phyloP scores from a whole-genome alignment of 1,140 invertebrate genomes.

The Procambarus virginalis region DNA sequence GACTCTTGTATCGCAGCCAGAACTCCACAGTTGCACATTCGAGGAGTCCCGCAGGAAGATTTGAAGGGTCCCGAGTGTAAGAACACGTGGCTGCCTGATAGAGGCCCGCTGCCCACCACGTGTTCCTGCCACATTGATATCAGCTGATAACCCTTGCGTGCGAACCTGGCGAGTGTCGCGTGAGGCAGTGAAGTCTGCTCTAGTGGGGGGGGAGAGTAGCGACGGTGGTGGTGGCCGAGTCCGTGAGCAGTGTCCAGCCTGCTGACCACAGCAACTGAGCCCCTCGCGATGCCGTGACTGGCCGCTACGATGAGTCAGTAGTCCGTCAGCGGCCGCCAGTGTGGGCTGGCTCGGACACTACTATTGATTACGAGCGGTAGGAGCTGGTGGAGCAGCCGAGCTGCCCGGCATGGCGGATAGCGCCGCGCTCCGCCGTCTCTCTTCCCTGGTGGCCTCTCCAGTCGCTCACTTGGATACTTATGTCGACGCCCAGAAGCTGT shows the following conservation, averaged over 20 bases:
- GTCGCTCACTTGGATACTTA: constrained; percentile 3
- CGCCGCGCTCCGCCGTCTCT: constrained; percentile 24
- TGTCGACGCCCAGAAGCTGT: constrained; percentile 21
- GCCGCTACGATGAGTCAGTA: constrained; percentile 46
- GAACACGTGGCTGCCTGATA: background rate
- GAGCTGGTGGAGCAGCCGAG: constrained; percentile 27
- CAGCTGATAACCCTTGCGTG: constrained; percentile 3
- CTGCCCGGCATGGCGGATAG: constrained; percentile 31
- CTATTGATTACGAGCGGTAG: constrained; percentile 41
- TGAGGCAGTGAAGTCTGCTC: background rate
- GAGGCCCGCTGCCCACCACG: background rate
- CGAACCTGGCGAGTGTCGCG: background rate
- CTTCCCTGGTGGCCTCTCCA: constrained; percentile 8
- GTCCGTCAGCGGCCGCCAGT: constrained; percentile 44
- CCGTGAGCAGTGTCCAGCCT: background rate
- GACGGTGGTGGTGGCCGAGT: background rate
- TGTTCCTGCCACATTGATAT: constrained; percentile 11
- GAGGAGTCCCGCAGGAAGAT: background rate
- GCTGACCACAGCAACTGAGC: background rate
- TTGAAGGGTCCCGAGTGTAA: background rate
- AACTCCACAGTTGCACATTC: background rate
- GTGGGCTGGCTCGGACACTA: constrained; percentile 41
- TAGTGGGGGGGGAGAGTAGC: background rate
- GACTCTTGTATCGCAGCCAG: no score
- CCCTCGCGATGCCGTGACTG: background rate